phyloP scores from a whole-genome alignment of 23 tunicate genomes.

The Trididemnum nubilum region DNA sequence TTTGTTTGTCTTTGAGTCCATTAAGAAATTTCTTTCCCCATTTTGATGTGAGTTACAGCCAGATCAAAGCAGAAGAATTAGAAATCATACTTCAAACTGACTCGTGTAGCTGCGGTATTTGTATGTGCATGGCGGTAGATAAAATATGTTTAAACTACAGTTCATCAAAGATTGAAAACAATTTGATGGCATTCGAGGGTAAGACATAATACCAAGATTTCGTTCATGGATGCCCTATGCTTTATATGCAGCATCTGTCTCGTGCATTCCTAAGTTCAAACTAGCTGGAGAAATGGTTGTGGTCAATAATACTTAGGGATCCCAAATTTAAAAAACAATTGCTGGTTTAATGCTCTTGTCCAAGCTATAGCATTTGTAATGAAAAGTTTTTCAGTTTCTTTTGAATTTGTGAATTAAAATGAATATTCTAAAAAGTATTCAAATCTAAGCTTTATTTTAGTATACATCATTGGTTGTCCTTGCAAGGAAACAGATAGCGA shows the following conservation, averaged over 20 bases:
- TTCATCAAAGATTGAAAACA: no score
- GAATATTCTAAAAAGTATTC: no score
- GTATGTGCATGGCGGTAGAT: slow-evolving; percentile 5
- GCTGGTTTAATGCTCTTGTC: background rate
- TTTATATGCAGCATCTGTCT: background rate
- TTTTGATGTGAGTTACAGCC: background rate
- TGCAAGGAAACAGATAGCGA: no score
- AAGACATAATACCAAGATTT: background rate
- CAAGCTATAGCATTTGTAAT: background rate
- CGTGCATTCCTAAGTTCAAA: background rate
- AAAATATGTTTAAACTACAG: no score
- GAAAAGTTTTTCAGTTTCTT: background rate
- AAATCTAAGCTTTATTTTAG: no score
- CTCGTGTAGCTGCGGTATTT: background rate
- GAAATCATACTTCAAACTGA: background rate
- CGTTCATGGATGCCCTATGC: background rate
- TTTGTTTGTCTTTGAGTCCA: no score
- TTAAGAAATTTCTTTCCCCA: background rate
- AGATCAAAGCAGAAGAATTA: background rate
- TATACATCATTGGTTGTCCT: no score
- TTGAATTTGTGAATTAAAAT: background rate
- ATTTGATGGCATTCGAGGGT: no score
- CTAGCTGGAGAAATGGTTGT: background rate
- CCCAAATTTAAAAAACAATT: background rate
- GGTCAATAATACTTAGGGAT: background rate